Conservation (phyloP, 2,797 vertebrate species). For the Cynodonichthys magdalenae region DNA sequence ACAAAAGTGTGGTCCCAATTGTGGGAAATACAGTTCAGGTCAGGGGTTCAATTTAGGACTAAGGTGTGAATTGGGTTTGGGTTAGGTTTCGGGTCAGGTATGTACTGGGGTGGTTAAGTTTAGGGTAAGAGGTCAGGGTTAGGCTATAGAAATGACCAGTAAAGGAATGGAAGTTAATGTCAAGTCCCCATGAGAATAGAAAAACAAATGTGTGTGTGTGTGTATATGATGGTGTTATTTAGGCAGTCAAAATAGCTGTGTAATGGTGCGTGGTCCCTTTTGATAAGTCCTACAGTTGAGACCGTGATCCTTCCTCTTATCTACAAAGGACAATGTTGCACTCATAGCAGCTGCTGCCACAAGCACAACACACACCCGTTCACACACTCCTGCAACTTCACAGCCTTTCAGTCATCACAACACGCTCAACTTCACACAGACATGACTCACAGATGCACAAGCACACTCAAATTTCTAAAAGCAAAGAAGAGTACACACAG, state of each 20-base stretch:
- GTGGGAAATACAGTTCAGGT: too few relatives aligned
- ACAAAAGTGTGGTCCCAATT: too few relatives aligned
- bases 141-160: too few relatives aligned
- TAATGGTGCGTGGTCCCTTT: conserved; percentile 73
- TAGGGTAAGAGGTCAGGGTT: too few relatives aligned
- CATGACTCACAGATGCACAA: conserved; percentile 17
- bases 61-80: too few relatives aligned
- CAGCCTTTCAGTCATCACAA: conserved; percentile 46
- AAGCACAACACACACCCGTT: conserved; percentile 44
- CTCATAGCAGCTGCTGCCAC: conserved; percentile 63
- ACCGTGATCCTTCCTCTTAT: conserved; percentile 65
- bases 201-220: conserved; percentile 1
- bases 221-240: conserved; percentile 44
- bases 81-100: too few relatives aligned
- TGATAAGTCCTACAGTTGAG: conserved; percentile 74
- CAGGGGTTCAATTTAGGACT: too few relatives aligned
- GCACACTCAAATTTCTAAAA: conserved; percentile 10
- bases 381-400: conserved; percentile 39
- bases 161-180: too few relatives aligned
- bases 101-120: too few relatives aligned
- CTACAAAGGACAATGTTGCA: conserved; percentile 72
- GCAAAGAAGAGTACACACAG: neutral
- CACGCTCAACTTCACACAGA: conserved; percentile 43
- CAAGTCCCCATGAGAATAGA: too few relatives aligned
- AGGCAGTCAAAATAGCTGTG: conserved; percentile 71